Evolutionary conservation across 92 coral and sea anemone genomes (phyloP).

Genomic region (Porites lobata): DNA sequence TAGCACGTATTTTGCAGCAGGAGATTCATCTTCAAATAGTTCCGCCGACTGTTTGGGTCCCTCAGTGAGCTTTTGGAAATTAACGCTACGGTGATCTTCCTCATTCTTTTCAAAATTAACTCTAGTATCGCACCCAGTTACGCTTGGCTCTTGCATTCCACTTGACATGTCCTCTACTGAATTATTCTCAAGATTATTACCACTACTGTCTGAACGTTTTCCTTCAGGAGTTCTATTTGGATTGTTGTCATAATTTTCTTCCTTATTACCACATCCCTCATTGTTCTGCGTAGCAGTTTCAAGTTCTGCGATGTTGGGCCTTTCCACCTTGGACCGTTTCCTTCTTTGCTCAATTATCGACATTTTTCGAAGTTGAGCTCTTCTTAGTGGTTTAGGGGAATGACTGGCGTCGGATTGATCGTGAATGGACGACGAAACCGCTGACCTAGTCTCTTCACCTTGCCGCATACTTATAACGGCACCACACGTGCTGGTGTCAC

Average conservation of each 20-base stretch:
- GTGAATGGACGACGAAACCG: not conserved
- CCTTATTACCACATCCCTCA: not conserved
- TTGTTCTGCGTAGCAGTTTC: not conserved
- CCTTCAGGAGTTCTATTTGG: not conserved
- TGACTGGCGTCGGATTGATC: not conserved
- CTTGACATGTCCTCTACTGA: not conserved
- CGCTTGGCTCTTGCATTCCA: not conserved
- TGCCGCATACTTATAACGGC: not conserved
- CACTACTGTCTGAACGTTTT: not conserved
- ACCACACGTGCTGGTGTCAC: not conserved
- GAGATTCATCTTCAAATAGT: conserved; percentile 17
- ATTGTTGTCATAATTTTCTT: not conserved
- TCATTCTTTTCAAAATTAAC: not conserved
- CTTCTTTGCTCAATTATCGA: conserved; percentile 45
- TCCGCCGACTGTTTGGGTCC: not conserved
- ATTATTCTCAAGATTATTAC: not conserved
- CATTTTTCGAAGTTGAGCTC: conserved; percentile 50
- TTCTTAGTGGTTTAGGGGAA: conserved; percentile 46
- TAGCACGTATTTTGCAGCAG: conserved; percentile 33
- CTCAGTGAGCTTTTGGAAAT: not conserved
- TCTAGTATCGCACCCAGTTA: not conserved
- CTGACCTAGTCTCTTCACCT: not conserved
- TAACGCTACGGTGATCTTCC: not conserved
- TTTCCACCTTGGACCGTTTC: conserved; percentile 21
- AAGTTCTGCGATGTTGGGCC: conserved; percentile 34